phyloP scores from a whole-genome alignment of 2,797 vertebrate genomes.

The Squalus acanthias region DNA sequence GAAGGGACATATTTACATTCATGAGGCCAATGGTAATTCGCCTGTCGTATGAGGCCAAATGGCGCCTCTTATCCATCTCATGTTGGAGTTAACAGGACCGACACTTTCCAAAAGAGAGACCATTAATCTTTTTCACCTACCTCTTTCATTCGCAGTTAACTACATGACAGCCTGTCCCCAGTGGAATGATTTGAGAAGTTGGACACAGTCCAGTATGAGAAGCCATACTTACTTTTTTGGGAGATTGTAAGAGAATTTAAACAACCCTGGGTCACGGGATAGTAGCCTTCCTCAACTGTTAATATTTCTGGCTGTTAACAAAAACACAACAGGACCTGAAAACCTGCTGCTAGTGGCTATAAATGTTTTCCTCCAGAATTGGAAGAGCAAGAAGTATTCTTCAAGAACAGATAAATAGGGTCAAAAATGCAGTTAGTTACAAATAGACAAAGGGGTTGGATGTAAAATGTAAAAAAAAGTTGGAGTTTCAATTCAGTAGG shows the following conservation, averaged over 20 bases:
- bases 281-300: not conserved
- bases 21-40: not conserved
- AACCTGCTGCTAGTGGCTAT: not conserved
- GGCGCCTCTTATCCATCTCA: not conserved
- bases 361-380: not conserved
- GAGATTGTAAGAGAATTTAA: not conserved
- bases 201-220: not conserved
- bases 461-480: not conserved
- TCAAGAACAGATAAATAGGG: not conserved
- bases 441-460: not conserved
- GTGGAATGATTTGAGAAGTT: not conserved
- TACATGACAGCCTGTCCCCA: not conserved
- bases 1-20: not conserved
- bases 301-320: not conserved
- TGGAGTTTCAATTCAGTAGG: not conserved
- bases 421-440: not conserved
- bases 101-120: not conserved
- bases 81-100: not conserved
- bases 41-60: not conserved
- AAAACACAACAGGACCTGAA: not conserved
- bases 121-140: not conserved
- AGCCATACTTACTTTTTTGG: not conserved
- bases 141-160: not conserved
- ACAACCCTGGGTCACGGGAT: not conserved
- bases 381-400: not conserved